phyloP scores from a whole-genome alignment of 2,888 invertebrate genomes.

The Pristionchus maxplancki region DNA sequence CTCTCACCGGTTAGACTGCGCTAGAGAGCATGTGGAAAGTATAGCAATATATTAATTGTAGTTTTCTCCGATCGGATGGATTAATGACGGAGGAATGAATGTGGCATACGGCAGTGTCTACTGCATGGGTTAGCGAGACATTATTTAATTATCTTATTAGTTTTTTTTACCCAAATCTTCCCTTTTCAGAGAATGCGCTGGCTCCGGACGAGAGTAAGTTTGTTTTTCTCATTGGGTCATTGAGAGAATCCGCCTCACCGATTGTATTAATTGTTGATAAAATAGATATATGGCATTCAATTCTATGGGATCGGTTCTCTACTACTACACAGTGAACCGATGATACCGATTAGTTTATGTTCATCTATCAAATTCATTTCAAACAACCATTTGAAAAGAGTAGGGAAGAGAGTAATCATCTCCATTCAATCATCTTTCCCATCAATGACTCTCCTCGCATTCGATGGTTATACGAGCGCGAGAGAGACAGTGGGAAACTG shows the following conservation, averaged over 20 bases:
- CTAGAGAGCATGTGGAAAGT: background rate
- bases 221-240: background rate
- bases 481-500: no score
- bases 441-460: no score
- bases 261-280: slow-evolving; percentile 22
- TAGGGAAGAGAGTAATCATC: no score
- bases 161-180: no score
- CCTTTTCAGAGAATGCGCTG: background rate
- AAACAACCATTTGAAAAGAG: no score
- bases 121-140: background rate
- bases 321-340: background rate
- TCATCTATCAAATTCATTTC: slow-evolving; percentile 14
- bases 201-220: background rate
- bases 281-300: background rate
- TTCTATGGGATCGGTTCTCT: background rate
- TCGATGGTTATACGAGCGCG: no score
- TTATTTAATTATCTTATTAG: no score
- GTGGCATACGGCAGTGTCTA: background rate
- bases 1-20: background rate
- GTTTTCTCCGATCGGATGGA: background rate
- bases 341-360: slow-evolving; percentile 6
- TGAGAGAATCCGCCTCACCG: background rate
- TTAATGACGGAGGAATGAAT: background rate
- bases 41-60: background rate
- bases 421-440: no score